Conservation (phyloP, 2,797 vertebrate genomes). For the Uromys caudimaculatus region DNA sequence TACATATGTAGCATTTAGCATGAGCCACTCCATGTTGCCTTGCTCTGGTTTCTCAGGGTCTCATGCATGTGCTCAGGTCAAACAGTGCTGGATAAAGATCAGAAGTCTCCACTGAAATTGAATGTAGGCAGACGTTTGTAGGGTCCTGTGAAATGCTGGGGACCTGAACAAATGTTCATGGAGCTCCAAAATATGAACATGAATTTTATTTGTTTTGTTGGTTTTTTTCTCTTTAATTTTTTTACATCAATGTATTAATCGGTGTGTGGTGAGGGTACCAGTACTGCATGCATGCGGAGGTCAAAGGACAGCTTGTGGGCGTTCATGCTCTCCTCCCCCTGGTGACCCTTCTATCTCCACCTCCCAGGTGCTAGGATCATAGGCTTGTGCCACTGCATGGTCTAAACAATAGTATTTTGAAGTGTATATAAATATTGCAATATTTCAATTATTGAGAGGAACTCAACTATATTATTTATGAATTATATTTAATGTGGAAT, state of each 20-base stretch:
- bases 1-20: not conserved
- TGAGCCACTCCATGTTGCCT: not conserved
- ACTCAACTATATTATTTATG: not conserved
- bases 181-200: conserved; percentile 25
- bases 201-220: not conserved
- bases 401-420: not conserved
- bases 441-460: conserved; percentile 15
- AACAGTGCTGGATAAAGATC: not conserved
- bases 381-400: not conserved
- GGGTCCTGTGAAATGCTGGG: not conserved
- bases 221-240: not conserved
- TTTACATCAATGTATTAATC: not conserved
- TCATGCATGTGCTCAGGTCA: not conserved
- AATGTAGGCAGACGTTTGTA: not conserved
- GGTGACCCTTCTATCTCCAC: not conserved
- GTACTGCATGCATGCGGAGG: not conserved
- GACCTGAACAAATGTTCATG: not conserved
- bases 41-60: not conserved
- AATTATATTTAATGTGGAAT: conserved; percentile 18
- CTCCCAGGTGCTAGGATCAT: not conserved
- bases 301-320: not conserved
- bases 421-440: conserved; percentile 16
- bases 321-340: not conserved
- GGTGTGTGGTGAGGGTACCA: not conserved
- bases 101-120: not conserved